Evolutionary conservation across 2,113 vertebrate species (phyloP), one percentile per base, ranked within the genome.

Genomic region (Arvicanthis niloticus): DNA sequence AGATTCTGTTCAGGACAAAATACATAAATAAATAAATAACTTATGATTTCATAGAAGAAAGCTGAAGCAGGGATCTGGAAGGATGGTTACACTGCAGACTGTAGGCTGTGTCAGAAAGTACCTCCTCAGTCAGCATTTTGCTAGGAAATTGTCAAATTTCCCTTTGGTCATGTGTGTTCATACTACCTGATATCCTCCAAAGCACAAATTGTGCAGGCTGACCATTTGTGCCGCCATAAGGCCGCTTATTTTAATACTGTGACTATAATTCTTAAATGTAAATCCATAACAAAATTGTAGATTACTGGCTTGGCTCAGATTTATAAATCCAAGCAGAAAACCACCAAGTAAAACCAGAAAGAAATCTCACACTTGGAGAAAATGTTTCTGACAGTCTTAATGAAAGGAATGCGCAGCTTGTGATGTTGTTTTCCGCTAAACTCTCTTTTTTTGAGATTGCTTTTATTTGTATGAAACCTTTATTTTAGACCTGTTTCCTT

Each of bases 201-300:
- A 98, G 85, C 84, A 96, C 89, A 84, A 42, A 19, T 1, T 62
- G 4, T 84, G 93, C 78, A 93, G 84, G 0, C 1, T 5, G n/a
- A 98, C 97, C 97, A 98, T 97, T 98, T 97, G 91, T 94, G 48
- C 58, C 95, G 97, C 97, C 97, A 90, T 88, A 93, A 95, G 90
- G 96, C 96, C 90, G 31, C 67, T 97, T 96, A 86, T 91, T 97
- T 95, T 95, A 96, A 97, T 97, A 97, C 62, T 93, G 97, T 89
- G 77, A 89, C 73, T 89, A 93, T 86, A 96, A 97, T 97, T 97
- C 89, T 96, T 97, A 93, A 98, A 94, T 0, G 0, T 45, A 96
- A 91, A 75, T 91, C 94, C 82, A 98, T 94, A 97, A 97, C 92
- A 95, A 95, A 95, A 96, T 75, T 65, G 81, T 94, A 93, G 88